phyloP scores from a whole-genome alignment of 2,113 vertebrate species.

The Thinocorus orbignyianus region DNA sequence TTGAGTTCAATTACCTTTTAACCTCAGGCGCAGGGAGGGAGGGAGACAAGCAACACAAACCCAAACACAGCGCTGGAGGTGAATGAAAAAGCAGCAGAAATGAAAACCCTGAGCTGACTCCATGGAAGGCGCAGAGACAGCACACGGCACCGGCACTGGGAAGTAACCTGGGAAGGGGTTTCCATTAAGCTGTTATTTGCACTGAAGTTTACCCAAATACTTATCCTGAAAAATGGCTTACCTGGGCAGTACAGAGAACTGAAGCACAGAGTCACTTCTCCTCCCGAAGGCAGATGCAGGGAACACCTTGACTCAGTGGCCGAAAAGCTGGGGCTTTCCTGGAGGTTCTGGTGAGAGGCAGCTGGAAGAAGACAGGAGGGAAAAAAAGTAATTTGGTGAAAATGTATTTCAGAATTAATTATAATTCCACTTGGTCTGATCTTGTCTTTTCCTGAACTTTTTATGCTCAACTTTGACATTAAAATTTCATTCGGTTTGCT shows the following conservation, averaged over 20 bases:
- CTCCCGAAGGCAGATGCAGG: fast-evolving
- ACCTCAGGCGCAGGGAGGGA: background rate
- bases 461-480: slow-evolving; percentile 43
- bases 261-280: background rate
- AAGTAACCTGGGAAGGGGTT: background rate
- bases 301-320: background rate
- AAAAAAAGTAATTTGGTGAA: background rate
- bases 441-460: background rate
- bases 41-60: background rate
- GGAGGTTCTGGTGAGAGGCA: background rate
- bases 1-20: background rate
- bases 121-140: fast-evolving
- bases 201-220: background rate
- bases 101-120: fast-evolving
- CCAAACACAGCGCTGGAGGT: fast-evolving
- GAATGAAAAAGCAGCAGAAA: background rate
- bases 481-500: background rate
- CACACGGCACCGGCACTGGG: fast-evolving
- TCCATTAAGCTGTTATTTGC: background rate
- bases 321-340: background rate
- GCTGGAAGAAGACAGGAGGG: background rate
- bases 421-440: background rate
- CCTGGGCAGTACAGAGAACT: background rate
- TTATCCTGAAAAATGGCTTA: background rate
- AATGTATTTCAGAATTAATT: background rate